These are phyloP conservation scores for Glossophaga mutica DNA, from an alignment of 2,797 vertebrate species.

Conservation along the genomic window DNA sequence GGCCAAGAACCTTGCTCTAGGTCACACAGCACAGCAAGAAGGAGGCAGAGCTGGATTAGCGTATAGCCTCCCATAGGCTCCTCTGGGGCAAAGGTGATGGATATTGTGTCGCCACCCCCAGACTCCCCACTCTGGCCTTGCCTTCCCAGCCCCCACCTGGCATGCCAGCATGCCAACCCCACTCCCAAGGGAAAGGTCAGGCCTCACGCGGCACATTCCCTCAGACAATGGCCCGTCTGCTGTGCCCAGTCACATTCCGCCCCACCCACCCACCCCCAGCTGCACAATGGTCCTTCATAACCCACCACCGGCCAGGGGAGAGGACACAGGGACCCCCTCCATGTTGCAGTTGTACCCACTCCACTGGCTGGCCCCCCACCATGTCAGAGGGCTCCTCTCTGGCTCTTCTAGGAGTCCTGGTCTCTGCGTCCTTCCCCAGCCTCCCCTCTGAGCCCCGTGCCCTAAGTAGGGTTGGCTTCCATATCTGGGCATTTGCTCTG, in stretches of 20 bases:
- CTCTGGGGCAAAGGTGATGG: background rate
- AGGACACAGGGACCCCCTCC: background rate
- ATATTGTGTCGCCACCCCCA: background rate
- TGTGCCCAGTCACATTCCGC: slow-evolving; percentile 51
- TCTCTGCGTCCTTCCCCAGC: background rate
- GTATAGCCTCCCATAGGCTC: background rate
- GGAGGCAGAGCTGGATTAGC: background rate
- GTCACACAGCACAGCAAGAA: background rate
- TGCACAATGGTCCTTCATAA: slow-evolving; percentile 66
- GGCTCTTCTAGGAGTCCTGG: background rate
- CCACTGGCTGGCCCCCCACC: background rate
- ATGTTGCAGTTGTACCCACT: background rate
- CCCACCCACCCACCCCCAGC: slow-evolving; percentile 51
- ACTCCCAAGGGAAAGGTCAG: slow-evolving; percentile 68
- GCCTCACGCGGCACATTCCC: slow-evolving; percentile 70
- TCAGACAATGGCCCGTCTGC: slow-evolving; percentile 64
- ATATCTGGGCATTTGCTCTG: background rate
- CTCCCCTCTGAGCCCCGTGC: background rate
- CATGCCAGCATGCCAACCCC: slow-evolving; percentile 62
- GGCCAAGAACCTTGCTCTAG: background rate
- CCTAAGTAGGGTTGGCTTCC: background rate
- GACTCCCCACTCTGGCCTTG: background rate
- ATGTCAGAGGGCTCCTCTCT: background rate
- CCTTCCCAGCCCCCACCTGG: slow-evolving; percentile 57
- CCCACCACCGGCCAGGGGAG: background rate